Base-by-base conservation (phyloP, 2,113 vertebrate species). In the Psettodes erumei region DNA sequence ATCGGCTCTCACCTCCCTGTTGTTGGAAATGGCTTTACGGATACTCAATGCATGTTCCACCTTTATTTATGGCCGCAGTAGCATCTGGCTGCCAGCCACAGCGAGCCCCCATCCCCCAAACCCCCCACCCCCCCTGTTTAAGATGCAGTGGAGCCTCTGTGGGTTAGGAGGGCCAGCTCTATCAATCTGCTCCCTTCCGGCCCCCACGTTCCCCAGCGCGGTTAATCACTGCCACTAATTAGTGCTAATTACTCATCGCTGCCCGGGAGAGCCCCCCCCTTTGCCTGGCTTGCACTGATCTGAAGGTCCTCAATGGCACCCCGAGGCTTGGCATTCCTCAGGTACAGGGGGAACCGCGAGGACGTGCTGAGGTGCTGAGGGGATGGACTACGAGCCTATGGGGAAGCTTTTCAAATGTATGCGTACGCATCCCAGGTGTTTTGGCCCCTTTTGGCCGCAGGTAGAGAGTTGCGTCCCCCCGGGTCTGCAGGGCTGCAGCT, bases 161-260 rank as follows among this genome's bases (percentile, higher is more conserved):
- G 11, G 90, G 90, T 93, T 78, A 88, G 85, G n/a, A 71, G 88
- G 85, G 76, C 92, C 88, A 88, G 90, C 30, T 60, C 87, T 53
- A 94, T 90, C 93, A 91, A 94, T 94, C 94, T 94, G 93, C 90
- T 94, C 92, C 93, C 93, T 86, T 85, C 86, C 0, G 90, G 94
- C 92, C 89, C 67, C 68, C 90, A 86, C 91, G 90, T 88, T 91
- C 93, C 94, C 92, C 66, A 38, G 89, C 86, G 94, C 91, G 90
- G 83, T 93, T 95, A 93, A 95, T 96, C 94, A 95, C 93, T 89
- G 79, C 90, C 93, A 91, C 93, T 96, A 96, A 96, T 96, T 95
- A 95, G 92, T 93, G 81, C 92, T 93, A 93, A 94, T 93, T 91
- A 91, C 90, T 94, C 90, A 88, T 78, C 4, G 81, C 83, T 88